Percentiles rank a stretch among this genome's conserved stretches.
phyloP scores from a whole-genome alignment of 2,113 vertebrate genomes.

The Sylvietta virens region DNA sequence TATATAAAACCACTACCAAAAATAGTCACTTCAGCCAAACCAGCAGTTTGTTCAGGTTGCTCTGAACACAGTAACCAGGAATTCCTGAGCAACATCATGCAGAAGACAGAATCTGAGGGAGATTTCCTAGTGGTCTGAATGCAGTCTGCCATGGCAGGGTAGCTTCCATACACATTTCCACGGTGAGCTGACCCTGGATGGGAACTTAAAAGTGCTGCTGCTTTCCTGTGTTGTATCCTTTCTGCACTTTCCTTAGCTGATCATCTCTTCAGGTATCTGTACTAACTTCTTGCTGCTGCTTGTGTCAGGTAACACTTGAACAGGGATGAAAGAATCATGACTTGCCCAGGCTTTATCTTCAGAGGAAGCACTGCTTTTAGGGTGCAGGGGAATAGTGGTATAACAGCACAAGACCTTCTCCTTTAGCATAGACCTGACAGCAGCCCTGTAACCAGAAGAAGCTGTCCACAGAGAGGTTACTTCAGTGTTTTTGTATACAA shows the following conservation, averaged over 20 bases:
- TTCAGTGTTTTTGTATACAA: accelerated
- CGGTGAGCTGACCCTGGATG: background rate
- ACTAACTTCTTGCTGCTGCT: background rate
- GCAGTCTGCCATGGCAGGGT: background rate
- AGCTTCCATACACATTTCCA: background rate
- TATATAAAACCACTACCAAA: background rate
- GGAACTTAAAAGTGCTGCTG: background rate
- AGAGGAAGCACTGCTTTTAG: background rate
- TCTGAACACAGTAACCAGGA: background rate
- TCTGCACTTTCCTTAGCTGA: background rate
- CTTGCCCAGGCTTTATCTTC: background rate
- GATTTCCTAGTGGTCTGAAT: background rate
- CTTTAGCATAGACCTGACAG: accelerated
- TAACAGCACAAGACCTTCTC: background rate
- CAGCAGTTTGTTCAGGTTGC: background rate
- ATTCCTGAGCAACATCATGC: background rate
- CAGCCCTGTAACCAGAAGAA: background rate
- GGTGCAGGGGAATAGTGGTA: background rate
- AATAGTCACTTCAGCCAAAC: background rate
- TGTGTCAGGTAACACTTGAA: background rate
- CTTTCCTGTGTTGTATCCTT: background rate
- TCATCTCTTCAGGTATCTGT: background rate
- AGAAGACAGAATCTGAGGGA: background rate
- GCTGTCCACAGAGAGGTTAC: background rate
- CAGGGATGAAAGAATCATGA: background rate